These are phyloP conservation scores for Podargus strigoides DNA, from an alignment of 2,797 vertebrate genomes.

Conservation along the genomic window DNA sequence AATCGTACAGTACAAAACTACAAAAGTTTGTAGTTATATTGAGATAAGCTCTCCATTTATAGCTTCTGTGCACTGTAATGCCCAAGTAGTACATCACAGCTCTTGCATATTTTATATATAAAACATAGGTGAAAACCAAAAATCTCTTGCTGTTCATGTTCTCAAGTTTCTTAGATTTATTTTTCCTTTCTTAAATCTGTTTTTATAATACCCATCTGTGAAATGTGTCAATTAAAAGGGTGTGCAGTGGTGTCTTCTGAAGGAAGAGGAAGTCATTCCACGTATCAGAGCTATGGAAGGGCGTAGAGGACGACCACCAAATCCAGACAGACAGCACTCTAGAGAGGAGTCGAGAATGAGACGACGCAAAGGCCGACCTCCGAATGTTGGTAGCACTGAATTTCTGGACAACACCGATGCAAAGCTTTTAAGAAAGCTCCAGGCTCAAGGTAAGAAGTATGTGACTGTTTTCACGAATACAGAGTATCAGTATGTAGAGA, in stretches of 20 bases:
- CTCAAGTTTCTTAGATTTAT: not conserved
- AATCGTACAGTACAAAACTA: not conserved
- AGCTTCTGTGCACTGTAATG: not conserved
- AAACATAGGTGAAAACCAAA: too few species aligned
- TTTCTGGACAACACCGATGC: conserved; percentile 78
- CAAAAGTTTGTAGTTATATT: not conserved
- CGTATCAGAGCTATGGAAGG: conserved; percentile 88
- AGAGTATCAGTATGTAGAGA: not conserved
- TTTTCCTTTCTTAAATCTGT: not conserved
- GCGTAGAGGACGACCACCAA: conserved; percentile 82
- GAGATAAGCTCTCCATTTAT: not conserved
- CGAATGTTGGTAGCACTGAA: conserved; percentile 77
- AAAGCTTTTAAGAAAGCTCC: conserved; percentile 89
- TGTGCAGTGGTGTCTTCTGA: conserved; percentile 88
- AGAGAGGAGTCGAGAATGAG: conserved; percentile 69
- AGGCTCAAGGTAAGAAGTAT: conserved; percentile 85
- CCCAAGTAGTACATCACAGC: not conserved
- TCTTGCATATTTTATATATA: not conserved
- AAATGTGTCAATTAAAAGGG: conserved; percentile 80
- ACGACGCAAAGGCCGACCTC: conserved; percentile 82
- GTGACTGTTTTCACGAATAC: not conserved
- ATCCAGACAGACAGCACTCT: conserved; percentile 73
- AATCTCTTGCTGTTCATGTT: not conserved
- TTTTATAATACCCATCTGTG: conserved; percentile 20
- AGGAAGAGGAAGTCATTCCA: conserved; percentile 86